phyloP scores from a whole-genome alignment of 2,113 vertebrate genomes.

The Podarcis raffonei region DNA sequence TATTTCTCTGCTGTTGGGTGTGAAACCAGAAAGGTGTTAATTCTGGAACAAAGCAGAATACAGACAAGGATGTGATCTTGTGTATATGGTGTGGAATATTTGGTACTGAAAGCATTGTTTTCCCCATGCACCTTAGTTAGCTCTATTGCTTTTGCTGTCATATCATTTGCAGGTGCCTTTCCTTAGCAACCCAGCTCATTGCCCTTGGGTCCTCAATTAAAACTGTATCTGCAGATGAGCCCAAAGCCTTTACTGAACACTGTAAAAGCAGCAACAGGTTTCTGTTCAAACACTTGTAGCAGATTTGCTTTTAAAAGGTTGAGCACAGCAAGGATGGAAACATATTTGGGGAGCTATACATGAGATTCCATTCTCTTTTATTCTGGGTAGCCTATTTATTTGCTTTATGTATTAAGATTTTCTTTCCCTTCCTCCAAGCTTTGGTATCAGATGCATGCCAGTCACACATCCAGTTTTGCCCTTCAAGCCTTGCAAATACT shows the following conservation, averaged over 20 bases:
- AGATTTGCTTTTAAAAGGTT: neutral
- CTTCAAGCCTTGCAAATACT: neutral
- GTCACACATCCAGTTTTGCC: too few species aligned
- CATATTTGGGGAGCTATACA: too few species aligned
- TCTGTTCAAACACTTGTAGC: neutral
- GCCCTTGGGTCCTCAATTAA: conserved; percentile 1
- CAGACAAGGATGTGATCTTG: neutral
- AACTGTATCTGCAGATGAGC: neutral
- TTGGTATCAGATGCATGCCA: neutral
- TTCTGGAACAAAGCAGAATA: neutral
- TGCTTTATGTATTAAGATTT: neutral
- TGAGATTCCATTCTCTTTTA: neutral
- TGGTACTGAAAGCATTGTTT: neutral
- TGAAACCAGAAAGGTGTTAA: neutral
- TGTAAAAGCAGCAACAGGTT: neutral
- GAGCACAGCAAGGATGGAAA: neutral
- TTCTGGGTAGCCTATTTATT: neutral
- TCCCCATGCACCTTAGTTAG: neutral
- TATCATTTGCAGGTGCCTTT: neutral
- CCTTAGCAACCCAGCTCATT: neutral
- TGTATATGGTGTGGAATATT: neutral
- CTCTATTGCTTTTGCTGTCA: neutral
- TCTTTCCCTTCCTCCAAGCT: neutral
- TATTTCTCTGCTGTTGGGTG: neutral
- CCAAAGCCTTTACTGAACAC: neutral